Evolutionary conservation across 2,797 vertebrate genomes (phyloP).

Genomic region (Micromesistius poutassou): DNA sequence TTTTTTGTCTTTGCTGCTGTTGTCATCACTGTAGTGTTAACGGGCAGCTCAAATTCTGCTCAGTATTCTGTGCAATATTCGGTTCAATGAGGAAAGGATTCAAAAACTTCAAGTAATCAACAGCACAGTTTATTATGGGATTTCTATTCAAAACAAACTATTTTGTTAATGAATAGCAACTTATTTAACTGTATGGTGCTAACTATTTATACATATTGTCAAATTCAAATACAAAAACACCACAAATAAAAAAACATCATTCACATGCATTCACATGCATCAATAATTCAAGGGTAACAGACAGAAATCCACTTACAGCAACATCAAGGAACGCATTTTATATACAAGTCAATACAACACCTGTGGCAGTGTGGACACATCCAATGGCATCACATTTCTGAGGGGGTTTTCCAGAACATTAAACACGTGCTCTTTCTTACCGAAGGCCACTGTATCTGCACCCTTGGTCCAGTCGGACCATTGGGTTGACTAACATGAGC

Average conservation of each 20-base stretch:
- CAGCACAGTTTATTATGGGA: background rate
- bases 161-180: background rate
- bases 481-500: background rate
- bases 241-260: conserved; percentile 5
- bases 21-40: too few relatives aligned
- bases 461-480: background rate
- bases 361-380: background rate
- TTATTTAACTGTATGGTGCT: background rate
- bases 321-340: background rate
- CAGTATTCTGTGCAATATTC: too few relatives aligned
- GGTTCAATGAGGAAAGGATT: too few relatives aligned
- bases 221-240: conserved; percentile 15
- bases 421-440: conserved; percentile 3
- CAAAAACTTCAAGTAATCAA: background rate
- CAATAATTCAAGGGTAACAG: background rate
- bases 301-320: background rate
- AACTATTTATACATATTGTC: conserved; percentile 2
- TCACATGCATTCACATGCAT: too few relatives aligned
- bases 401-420: conserved; percentile 3
- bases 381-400: background rate
- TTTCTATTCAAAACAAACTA: background rate
- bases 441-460: conserved; percentile 29
- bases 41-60: too few relatives aligned
- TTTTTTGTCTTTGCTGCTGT: too few relatives aligned
- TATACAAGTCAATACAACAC: background rate